Base-by-base conservation (phyloP, 2,113 vertebrate genomes). In the Myrmecophaga tridactyla region DNA sequence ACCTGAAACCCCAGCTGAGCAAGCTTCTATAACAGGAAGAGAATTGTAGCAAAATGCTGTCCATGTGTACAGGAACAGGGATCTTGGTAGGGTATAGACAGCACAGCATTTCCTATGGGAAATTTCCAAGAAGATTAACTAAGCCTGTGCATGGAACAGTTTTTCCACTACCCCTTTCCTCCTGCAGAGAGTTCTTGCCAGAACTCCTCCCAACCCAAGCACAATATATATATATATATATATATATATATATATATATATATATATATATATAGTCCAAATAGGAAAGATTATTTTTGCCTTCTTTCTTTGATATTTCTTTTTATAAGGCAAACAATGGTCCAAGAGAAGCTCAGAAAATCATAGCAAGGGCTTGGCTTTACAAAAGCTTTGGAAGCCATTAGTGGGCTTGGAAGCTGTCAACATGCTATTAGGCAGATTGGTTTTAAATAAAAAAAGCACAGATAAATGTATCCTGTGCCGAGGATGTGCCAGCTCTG, bases 341-440 rank as follows among this genome's bases (percentile, higher is more conserved):
- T 78, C 78, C 62, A 70, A 80, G 13, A 73, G 36, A 58, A 46
- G 7, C 46, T 78, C 31, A 72, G 63, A 78, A 58, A 78, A 86
- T 9, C 48, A 13, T 82, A 84, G 27, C n/a, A 72, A 91, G 69
- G 31, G 85, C 67, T 90, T 80, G 63, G 65, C 62, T 96, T 83
- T 80, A 65, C 48, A 90, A 56, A 83, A 81, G 36, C 60, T 84
- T 84, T 87, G 76, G 27, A 96, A 93, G 62, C 60, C 36, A 83
- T 82, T 83, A 63, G 6, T 89, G 48, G 13, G 10, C 77, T 92
- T 89, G 48, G 20, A 67, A 75, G 34, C 34, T 92, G 58, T 86
- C 75, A 39, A 0, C 7, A 0, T 86, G 18, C n/a, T 80, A 12
- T 46, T n/a, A 76, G 62, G 4, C 7, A 65, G 51, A 43, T 75